Conservation (phyloP, 2,113 vertebrate genomes). For the Pollimyrus isidori region DNA sequence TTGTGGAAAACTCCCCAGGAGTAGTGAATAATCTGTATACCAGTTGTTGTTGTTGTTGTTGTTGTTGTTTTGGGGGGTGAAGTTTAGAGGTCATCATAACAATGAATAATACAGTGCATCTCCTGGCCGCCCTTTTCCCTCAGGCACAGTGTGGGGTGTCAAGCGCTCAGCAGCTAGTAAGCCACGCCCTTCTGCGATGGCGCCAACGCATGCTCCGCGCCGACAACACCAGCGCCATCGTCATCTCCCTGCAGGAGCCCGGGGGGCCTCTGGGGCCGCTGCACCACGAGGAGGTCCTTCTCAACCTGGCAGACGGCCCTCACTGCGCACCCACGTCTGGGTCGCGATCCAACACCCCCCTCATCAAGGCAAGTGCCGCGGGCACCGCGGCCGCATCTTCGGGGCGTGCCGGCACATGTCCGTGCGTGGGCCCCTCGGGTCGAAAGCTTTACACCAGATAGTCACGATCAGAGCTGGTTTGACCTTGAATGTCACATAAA, state of each 20-base stretch:
- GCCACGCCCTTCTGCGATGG: slow-evolving; percentile 83
- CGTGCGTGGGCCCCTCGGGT: not conserved
- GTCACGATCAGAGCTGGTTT: not conserved
- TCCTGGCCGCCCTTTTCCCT: not conserved
- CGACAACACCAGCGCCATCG: slow-evolving; percentile 93
- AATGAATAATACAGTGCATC: not conserved
- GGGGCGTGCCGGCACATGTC: not conserved
- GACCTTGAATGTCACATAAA: not conserved
- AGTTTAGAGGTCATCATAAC: not conserved
- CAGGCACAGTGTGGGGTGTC: slow-evolving; percentile 84
- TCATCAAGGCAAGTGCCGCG: slow-evolving; percentile 62
- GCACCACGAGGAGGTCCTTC: slow-evolving; percentile 74
- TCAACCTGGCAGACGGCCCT: slow-evolving; percentile 77
- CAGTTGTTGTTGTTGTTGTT: not conserved
- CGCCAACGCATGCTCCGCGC: slow-evolving; percentile 91
- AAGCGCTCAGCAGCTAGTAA: slow-evolving; percentile 81
- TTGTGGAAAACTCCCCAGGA: not conserved
- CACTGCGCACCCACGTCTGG: slow-evolving; percentile 52
- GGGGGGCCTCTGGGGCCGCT: slow-evolving; percentile 54
- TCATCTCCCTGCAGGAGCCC: slow-evolving; percentile 76
- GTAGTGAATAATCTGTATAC: not conserved
- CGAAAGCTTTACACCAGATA: not conserved
- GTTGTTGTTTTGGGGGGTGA: not conserved
- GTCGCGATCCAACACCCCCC: slow-evolving; percentile 71
- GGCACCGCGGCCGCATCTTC: not conserved